Evolutionary conservation across 2,797 vertebrate species (phyloP), one percentile per base, ranked within the genome.

Genomic region (Crenichthys baileyi): DNA sequence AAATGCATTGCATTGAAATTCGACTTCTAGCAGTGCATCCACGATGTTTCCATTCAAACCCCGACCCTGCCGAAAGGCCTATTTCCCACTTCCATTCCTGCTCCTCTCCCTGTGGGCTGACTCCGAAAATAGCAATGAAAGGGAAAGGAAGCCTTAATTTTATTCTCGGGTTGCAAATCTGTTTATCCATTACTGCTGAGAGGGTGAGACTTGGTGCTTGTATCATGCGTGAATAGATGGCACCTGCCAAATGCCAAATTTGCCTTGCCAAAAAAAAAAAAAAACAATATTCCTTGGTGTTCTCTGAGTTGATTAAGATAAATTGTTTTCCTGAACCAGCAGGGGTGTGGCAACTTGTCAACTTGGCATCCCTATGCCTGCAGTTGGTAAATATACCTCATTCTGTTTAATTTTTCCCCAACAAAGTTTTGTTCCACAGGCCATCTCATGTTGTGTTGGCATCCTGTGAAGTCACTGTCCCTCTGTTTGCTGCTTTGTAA

Each of bases 51-150:
- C 78, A 83, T 83, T 85, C 70, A 82, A 85, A 79, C 61, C 2
- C 39, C 16, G 56, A 83, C 80, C 83, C 83, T 0, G 22, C 83
- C 78, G 60, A 86, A 82, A 88, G 86, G 81, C 87, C 71, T 53
- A 74, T 89, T 87, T 90, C 88, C 85, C 82, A 80, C 83, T 86
- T 90, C 72, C 88, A 83, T 80, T 89, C 87, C 85, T 63, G 79
- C 70, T 82, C 67, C 67, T 76, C 22, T 90, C 90, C 83, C 89
- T 7, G 75, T 89, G 84, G 91, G 83, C 88, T 78, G 75, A 73
- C 77, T 84, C 90, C 89, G 88, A 92, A 93, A 94, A 92, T 90
- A 92, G 91, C 90, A 87, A 81, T 83, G 76, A 84, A 86, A 83
- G 81, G 83, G 46, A 88, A 88, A 84, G 73, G 77, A 91, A 82